Percentiles rank a stretch among this genome's conserved stretches.
These are phyloP conservation scores for Eilema depressum DNA, from an alignment of 2,888 invertebrate genomes.

Conservation along the genomic window DNA sequence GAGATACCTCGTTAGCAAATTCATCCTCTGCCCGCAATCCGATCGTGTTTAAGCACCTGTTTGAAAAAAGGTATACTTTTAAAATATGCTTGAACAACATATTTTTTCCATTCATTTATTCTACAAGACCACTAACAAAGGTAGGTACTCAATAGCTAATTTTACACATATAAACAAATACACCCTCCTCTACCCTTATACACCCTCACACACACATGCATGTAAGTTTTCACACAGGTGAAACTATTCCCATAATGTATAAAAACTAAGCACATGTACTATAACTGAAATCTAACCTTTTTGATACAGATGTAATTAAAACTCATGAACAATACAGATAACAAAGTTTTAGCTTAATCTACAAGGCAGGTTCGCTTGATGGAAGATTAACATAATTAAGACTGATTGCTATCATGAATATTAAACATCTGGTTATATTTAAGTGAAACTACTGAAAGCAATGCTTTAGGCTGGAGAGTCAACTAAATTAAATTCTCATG, in stretches of 20 bases:
- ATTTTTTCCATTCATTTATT: no score
- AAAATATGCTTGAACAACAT: no score
- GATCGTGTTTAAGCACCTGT: no score
- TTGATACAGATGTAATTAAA: background rate
- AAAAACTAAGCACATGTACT: no score
- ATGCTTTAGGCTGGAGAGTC: background rate
- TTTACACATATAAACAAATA: no score
- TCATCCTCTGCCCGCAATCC: no score
- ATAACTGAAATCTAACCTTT: background rate
- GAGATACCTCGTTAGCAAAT: no score
- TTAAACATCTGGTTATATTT: background rate
- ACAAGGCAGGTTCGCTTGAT: background rate
- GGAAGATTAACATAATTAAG: background rate
- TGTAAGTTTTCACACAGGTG: background rate
- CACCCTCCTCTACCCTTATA: background rate
- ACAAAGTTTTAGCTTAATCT: background rate
- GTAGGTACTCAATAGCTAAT: no score
- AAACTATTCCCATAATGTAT: no score
- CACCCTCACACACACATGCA: background rate
- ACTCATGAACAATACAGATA: background rate
- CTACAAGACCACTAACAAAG: no score
- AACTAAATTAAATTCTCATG: background rate
- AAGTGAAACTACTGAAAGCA: background rate
- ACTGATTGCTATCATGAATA: conserved; percentile 1
- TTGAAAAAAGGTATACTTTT: no score